Evolutionary conservation across 2,797 vertebrate genomes (phyloP).

Genomic region (Emys orbicularis): DNA sequence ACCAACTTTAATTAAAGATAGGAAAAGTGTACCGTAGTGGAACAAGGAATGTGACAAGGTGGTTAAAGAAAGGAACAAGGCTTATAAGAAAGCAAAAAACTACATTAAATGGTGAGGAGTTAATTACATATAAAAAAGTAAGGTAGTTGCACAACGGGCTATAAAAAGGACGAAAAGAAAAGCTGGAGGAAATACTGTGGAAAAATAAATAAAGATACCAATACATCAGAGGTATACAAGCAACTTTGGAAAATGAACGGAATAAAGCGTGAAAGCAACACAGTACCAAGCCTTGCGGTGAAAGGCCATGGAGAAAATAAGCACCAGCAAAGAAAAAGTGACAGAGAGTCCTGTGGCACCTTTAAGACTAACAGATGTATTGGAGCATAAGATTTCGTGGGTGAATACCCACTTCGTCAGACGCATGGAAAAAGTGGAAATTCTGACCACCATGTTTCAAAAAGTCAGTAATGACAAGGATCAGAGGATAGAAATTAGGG

Average conservation of each 20-base stretch:
- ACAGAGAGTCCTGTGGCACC: too few species aligned
- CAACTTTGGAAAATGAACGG: not conserved
- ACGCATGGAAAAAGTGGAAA: not conserved
- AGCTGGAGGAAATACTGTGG: not conserved
- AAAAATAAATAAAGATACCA: not conserved
- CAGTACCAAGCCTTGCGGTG: not conserved
- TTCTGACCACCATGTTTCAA: not conserved
- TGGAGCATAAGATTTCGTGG: too few species aligned
- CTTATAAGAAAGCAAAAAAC: not conserved
- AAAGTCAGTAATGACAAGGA: not conserved
- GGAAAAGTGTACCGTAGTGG: not conserved
- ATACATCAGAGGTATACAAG: not conserved
- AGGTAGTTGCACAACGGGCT: not conserved
- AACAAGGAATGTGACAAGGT: not conserved
- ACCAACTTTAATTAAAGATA: not conserved
- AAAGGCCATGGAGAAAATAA: not conserved
- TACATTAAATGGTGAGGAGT: not conserved
- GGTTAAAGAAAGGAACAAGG: not conserved
- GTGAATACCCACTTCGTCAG: too few species aligned
- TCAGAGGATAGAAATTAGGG: not conserved
- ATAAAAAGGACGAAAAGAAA: not conserved
- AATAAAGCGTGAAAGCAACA: not conserved
- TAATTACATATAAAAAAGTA: not conserved
- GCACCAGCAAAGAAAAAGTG: not conserved
- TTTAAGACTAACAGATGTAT: too few species aligned